These are phyloP conservation scores for Paraescarpia echinospica DNA, from an alignment of 1,140 invertebrate genomes.

Conservation along the genomic window DNA sequence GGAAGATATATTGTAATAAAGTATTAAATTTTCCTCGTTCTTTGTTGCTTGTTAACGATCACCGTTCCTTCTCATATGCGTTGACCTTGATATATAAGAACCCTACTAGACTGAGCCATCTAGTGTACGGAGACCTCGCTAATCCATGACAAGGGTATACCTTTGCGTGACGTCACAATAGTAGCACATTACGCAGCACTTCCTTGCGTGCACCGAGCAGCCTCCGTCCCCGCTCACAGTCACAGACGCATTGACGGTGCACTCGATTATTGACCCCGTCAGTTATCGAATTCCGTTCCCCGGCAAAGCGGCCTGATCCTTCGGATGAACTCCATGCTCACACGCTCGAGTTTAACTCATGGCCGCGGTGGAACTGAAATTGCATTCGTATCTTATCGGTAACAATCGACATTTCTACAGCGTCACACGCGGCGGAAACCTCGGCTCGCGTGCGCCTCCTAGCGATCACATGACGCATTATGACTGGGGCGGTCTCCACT, in stretches of 20 bases:
- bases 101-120: too few relatives aligned
- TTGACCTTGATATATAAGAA: too few relatives aligned
- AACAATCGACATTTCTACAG: neutral
- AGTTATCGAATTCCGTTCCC: neutral
- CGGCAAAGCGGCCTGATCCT: neutral
- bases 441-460: neutral
- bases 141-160: neutral
- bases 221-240: neutral
- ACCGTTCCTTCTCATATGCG: too few relatives aligned
- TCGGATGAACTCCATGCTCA: neutral
- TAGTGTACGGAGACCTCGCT: too few relatives aligned
- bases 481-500: neutral
- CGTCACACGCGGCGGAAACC: neutral
- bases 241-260: neutral
- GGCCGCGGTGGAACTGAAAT: neutral
- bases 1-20: too few relatives aligned
- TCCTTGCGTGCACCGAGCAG: neutral
- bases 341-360: neutral
- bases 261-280: neutral
- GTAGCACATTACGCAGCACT: neutral
- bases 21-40: too few relatives aligned
- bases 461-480: neutral
- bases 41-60: too few relatives aligned
- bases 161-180: neutral
- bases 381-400: neutral